Evolutionary conservation across 2,113 vertebrate species (phyloP).

Genomic region (Equus quagga): DNA sequence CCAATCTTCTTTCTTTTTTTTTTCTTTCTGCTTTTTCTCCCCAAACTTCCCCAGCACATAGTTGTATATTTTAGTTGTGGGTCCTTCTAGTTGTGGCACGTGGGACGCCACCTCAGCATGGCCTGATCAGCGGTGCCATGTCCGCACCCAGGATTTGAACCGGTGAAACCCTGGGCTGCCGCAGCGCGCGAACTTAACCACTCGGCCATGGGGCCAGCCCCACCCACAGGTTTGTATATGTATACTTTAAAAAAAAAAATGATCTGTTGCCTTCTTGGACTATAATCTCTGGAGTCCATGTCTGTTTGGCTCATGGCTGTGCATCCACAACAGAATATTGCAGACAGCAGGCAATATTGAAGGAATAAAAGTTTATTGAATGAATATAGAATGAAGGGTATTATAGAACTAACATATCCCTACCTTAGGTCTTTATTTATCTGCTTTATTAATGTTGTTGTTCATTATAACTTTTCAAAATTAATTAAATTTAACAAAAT

Average conservation of each 20-base stretch:
- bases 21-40: too few relatives aligned
- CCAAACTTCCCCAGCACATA: too few relatives aligned
- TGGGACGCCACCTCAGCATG: too few relatives aligned
- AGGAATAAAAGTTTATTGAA: neutral
- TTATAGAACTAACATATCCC: neutral
- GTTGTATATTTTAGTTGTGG: too few relatives aligned
- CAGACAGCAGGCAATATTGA: neutral
- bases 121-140: too few relatives aligned
- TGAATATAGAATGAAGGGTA: neutral
- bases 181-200: too few relatives aligned
- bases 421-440: neutral
- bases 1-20: too few relatives aligned
- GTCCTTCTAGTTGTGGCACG: too few relatives aligned
- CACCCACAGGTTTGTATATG: neutral
- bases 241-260: neutral
- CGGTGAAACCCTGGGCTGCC: too few relatives aligned
- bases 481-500: conserved; percentile 6
- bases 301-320: neutral
- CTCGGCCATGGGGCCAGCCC: too few relatives aligned
- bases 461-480: neutral
- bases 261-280: neutral
- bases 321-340: neutral
- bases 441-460: neutral
- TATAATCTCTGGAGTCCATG: neutral
- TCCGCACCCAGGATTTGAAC: too few relatives aligned